phyloP scores from a whole-genome alignment of 2,797 vertebrate species.

The Toxotes lorentzi region DNA sequence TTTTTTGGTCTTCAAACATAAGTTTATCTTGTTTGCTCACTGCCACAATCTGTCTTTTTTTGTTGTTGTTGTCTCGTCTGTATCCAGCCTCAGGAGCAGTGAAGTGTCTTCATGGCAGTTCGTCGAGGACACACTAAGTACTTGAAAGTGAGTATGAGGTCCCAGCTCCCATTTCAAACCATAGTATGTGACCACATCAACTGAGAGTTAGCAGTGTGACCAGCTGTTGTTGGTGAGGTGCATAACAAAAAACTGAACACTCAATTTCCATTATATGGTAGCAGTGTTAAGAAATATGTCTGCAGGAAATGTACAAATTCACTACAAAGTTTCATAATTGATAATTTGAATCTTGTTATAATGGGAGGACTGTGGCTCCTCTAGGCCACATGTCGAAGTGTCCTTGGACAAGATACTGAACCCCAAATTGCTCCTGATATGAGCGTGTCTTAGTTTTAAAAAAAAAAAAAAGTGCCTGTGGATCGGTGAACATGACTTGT shows the following conservation, averaged over 20 bases:
- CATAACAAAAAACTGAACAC: background rate
- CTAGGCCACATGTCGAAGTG: no score
- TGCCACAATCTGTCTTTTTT: slow-evolving; percentile 22
- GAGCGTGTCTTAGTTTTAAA: no score
- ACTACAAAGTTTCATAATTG: no score
- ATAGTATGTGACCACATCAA: background rate
- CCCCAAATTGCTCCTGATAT: no score
- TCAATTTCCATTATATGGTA: background rate
- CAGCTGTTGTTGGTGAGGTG: background rate
- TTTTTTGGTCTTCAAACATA: background rate
- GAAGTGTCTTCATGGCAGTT: slow-evolving; percentile 90
- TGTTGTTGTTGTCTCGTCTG: slow-evolving; percentile 67
- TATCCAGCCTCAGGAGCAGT: slow-evolving; percentile 85
- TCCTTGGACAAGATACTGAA: no score
- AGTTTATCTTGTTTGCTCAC: slow-evolving; percentile 4
- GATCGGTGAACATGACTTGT: no score
- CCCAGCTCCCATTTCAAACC: slow-evolving; percentile 11
- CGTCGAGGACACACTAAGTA: slow-evolving; percentile 89
- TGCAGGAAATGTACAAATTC: background rate
- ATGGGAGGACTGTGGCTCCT: no score
- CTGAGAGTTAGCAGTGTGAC: background rate
- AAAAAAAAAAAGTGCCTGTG: no score
- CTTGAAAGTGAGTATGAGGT: slow-evolving; percentile 87
- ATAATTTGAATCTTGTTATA: no score
- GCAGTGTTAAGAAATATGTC: background rate